A percentile compares a stretch with the other conserved stretches of the same genome.
phyloP scores from a whole-genome alignment of 2,888 invertebrate genomes.

The Pristionchus arcanus region DNA sequence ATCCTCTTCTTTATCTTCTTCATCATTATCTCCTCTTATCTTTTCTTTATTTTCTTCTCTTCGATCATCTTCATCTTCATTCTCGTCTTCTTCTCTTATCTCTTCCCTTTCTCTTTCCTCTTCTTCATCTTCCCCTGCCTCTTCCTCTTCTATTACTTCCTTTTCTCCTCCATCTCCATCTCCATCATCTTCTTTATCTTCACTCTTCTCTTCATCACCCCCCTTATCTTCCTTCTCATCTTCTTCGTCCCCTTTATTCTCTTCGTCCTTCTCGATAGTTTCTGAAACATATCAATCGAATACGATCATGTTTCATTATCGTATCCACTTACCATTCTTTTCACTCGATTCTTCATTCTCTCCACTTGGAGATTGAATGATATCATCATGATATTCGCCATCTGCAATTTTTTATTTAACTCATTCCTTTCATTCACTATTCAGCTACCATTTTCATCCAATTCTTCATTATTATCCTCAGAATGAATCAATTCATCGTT shows the following conservation, averaged over 20 bases:
- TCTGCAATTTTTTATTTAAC: neutral
- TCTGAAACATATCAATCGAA: neutral
- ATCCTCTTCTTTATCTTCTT: conserved; percentile 1
- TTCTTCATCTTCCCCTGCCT: neutral
- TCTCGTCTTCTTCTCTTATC: too few species aligned
- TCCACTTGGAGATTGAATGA: neutral
- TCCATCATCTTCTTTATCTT: neutral
- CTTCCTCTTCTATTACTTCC: conserved; percentile 23
- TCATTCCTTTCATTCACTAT: neutral
- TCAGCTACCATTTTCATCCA: neutral
- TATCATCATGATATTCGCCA: neutral
- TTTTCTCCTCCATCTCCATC: neutral
- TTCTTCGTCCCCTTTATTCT: neutral
- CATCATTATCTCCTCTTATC: neutral
- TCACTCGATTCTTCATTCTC: neutral
- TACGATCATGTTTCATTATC: neutral
- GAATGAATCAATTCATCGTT: neutral
- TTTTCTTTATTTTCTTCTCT: neutral
- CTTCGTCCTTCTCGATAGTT: neutral
- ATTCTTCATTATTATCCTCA: neutral
- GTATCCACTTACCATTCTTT: neutral
- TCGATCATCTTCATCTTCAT: conserved; percentile 2
- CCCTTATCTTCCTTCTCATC: too few species aligned
- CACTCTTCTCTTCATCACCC: neutral
- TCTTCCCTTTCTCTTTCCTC: neutral